A percentile compares a stretch with the other conserved stretches of the same genome.
phyloP scores from a whole-genome alignment of 2,888 invertebrate species.

The Aporophyla lueneburgensis region DNA sequence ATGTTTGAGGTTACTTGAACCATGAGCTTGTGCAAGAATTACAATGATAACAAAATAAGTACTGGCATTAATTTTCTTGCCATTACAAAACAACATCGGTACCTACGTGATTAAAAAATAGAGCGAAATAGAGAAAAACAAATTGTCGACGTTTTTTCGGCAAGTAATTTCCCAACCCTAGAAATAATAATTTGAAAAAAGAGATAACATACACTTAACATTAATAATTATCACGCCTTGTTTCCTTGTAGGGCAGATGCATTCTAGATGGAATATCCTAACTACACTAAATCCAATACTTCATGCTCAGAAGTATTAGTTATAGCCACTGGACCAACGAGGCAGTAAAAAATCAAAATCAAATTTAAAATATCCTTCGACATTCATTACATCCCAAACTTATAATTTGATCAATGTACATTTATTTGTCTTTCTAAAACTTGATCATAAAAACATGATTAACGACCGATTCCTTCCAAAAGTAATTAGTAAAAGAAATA shows the following conservation, averaged over 20 bases:
- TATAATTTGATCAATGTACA: slow-evolving; percentile 4
- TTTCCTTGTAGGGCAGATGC: too few relatives aligned
- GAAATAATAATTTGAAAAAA: neutral
- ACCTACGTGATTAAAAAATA: too few relatives aligned
- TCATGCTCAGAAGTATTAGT: too few relatives aligned
- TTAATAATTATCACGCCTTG: too few relatives aligned
- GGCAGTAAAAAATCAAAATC: neutral
- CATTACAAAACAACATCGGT: neutral
- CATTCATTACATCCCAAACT: neutral
- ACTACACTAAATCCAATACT: too few relatives aligned
- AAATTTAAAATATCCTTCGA: neutral
- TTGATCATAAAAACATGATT: slow-evolving; percentile 17
- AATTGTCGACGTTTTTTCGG: neutral
- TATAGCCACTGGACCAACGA: too few relatives aligned
- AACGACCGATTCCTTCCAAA: neutral
- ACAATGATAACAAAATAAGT: slow-evolving; percentile 51
- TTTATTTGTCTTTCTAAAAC: slow-evolving; percentile 12
- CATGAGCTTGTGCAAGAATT: slow-evolving; percentile 61
- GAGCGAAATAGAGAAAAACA: neutral
- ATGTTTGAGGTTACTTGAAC: slow-evolving; percentile 56
- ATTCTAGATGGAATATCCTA: too few relatives aligned
- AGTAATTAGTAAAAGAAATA: slow-evolving; percentile 52
- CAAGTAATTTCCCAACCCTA: neutral
- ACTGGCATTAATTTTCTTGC: slow-evolving; percentile 11
- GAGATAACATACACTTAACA: neutral